Base-by-base conservation (phyloP, 2,888 invertebrate genomes). In the Apantesis nais region DNA sequence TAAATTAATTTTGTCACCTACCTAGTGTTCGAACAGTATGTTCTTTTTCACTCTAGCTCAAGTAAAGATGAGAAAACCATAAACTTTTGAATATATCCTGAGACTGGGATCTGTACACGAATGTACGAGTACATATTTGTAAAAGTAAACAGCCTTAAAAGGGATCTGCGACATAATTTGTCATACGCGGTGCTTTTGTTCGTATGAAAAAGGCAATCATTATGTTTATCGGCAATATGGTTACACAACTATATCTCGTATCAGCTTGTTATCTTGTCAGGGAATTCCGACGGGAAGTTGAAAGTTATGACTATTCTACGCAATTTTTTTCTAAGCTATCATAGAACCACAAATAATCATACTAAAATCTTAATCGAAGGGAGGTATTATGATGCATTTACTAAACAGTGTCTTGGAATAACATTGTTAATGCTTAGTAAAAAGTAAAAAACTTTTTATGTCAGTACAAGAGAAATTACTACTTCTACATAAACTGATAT, bases 121-220 rank as follows among this genome's bases (percentile, higher is more conserved):
- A 52, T 11, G 7, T 4, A 25, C 4, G 12, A 55, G 22, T 48
- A 48, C 22, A 22, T 22, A 48, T 22, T 8, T 48, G 52, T 25
- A 58, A 29, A 25, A 25, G 14, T 58, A 58, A 58, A 58, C 12
- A 44, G 9, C 62, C 34, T 60, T 66, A 72, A 69, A 74, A 65
- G 73, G 74, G 74, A 77, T 68, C 68, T 62, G 58, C 77, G 74
- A 73, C 71, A 73, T 71, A 73, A 77, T 70, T 78, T 75, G 72
- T 67, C 16, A 64, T 12, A 55, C 31, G 68, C 65, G 39, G 39
- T 39, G n/a, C 60, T 55, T 39, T 31, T 55, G 66, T 70, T 71
- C 52, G 34, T 55, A 60, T 68, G 34, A 60, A 58, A 48, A 65
- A 60, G 62, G 67, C 29, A 12, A 62, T 66, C 63, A 63, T 44